Evolutionary conservation across 1,140 invertebrate species (phyloP).

Genomic region (Zaprionus ghesquierei): DNA sequence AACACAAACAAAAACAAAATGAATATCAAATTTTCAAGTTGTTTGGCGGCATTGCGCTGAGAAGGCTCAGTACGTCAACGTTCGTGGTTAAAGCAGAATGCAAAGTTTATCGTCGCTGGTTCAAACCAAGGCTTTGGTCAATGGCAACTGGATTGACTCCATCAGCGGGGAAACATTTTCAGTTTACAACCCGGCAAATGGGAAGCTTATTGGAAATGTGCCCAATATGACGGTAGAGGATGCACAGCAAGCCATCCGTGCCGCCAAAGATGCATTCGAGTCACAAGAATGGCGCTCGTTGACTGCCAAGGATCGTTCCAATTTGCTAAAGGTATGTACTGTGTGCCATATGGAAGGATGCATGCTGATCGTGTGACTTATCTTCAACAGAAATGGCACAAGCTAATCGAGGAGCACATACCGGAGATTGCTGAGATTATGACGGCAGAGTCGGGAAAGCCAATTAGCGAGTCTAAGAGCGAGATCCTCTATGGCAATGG

Average conservation of each 20-base stretch:
- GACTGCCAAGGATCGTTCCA: constrained; percentile 90
- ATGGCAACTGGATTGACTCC: constrained; percentile 91
- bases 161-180: constrained; percentile 87
- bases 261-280: constrained; percentile 89
- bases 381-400: constrained; percentile 87
- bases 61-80: constrained; percentile 23
- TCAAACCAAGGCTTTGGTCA: constrained; percentile 86
- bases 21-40: background rate
- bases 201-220: constrained; percentile 88
- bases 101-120: constrained; percentile 64
- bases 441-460: constrained; percentile 96
- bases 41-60: constrained; percentile 48
- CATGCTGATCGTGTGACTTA: background rate
- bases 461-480: constrained; percentile 91
- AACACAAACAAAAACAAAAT: too few relatives aligned
- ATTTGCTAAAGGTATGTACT: constrained; percentile 84
- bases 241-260: constrained; percentile 88
- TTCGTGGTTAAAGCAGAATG: constrained; percentile 42
- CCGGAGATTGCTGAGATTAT: constrained; percentile 92
- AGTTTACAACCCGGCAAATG: constrained; percentile 90
- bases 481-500: constrained; percentile 96
- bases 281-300: constrained; percentile 88
- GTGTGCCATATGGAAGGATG: too few relatives aligned
- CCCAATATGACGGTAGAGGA: constrained; percentile 93
- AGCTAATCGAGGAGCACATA: constrained; percentile 89